Base-by-base conservation (phyloP, 2,797 vertebrate species). In the Cyclopterus lumpus region DNA sequence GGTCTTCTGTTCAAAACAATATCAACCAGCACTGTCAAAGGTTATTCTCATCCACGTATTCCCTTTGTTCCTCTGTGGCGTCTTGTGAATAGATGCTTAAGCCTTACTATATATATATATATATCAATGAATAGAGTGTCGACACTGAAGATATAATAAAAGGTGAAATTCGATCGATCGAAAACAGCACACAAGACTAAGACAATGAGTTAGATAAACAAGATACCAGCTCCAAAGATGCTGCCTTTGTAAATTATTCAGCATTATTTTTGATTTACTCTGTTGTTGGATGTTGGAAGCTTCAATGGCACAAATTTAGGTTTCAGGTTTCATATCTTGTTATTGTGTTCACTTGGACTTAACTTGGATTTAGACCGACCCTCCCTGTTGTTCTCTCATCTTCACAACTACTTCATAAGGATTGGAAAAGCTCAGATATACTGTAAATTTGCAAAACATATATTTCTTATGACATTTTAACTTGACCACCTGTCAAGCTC, bases 1-100 rank as follows among this genome's bases (percentile, higher is more conserved):
- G 84, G 89, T 87, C 86, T 91, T 89, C 72, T 81, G 11, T 10
- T 40, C 82, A 72, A 86, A 70, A 71, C 53, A 63, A 65, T 66
- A 79, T 87, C 78, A 75, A 75, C 44, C 6, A n/a, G 12, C 68
- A 62, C 66, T 59, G 61, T 54, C 20, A 57, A 80, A 64, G 64
- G n/a, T n/a, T n/a, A n/a, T n/a, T n/a, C 5, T 73, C 16, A 62
- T 67, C 58, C 16, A 20, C 49, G 22, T 58, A 53, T 65, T 82
- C 34, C 66, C 34, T 42, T 66, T 60, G 63, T 64, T 44, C 20
- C 36, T 80, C 57, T 42, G 12, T 38, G 9, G 53, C 7, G n/a
- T 51, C 42, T 22, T 42, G 22, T 75, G 67, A 64, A 75, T 67
- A 6, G 54, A 79, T 79, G 78, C 49, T 59, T 68, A 75, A 80